phyloP scores from a whole-genome alignment of 2,113 vertebrate genomes.

The Pantherophis guttatus region DNA sequence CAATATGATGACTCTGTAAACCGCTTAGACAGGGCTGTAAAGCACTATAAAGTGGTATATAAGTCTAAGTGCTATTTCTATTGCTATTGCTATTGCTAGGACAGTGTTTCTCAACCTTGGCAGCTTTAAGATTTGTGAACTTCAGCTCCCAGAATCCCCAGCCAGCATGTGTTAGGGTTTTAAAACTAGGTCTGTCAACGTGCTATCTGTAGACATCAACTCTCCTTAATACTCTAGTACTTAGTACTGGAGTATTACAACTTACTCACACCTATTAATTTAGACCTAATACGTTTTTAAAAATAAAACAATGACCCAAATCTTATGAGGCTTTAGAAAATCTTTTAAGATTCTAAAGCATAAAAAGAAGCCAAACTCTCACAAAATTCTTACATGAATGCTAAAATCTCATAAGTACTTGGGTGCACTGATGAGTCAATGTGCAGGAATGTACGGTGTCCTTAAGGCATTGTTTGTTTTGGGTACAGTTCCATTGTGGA shows the following conservation, averaged over 20 bases:
- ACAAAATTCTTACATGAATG: not conserved
- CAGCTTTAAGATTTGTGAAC: not conserved
- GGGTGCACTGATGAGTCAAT: not conserved
- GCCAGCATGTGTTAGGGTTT: not conserved
- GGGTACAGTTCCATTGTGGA: not conserved
- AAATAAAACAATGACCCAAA: not conserved
- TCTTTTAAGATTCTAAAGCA: not conserved
- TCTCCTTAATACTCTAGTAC: not conserved
- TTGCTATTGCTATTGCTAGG: not conserved
- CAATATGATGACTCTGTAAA: too few relatives aligned
- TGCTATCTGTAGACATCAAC: not conserved
- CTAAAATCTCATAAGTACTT: not conserved
- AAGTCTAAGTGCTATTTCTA: too few relatives aligned
- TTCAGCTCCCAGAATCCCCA: not conserved
- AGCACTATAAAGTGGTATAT: too few relatives aligned
- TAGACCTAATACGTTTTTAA: not conserved
- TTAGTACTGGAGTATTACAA: not conserved
- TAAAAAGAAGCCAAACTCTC: not conserved
- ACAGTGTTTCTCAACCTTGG: not conserved
- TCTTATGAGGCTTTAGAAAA: not conserved
- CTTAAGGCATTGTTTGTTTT: not conserved
- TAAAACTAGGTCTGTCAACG: not conserved
- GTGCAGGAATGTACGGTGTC: not conserved
- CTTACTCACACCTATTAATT: not conserved
- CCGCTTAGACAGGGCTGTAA: too few relatives aligned